These are phyloP conservation scores for Clarias macrocephalus DNA, from an alignment of 2,113 vertebrate genomes.

Conservation along the genomic window DNA sequence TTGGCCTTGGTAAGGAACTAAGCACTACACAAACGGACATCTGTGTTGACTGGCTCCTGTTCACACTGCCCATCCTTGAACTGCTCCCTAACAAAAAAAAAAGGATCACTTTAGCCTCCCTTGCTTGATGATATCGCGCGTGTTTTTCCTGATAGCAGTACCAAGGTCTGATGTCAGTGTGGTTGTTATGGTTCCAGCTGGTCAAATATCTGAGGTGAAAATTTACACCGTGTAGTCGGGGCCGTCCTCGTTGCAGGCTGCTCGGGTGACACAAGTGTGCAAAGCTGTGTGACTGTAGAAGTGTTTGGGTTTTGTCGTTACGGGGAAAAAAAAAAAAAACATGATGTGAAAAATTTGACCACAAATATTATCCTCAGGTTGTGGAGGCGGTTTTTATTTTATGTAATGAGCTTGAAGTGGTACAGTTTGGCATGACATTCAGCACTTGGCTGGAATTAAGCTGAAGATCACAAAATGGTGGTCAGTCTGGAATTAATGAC, in stretches of 20 bases:
- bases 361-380: neutral
- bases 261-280: neutral
- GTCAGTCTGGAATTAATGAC: neutral
- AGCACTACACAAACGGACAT: conserved; percentile 1
- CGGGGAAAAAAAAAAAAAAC: neutral
- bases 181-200: conserved; percentile 17
- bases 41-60: conserved; percentile 9
- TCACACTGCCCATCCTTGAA: conserved; percentile 33
- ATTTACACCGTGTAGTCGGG: neutral
- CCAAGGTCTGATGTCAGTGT: neutral
- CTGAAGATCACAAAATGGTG: neutral
- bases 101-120: neutral
- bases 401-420: neutral
- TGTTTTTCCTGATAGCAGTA: conserved; percentile 6
- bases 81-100: neutral
- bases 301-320: neutral
- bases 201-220: conserved; percentile 38
- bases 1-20: conserved; percentile 23
- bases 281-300: neutral
- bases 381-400: neutral
- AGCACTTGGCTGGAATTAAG: neutral
- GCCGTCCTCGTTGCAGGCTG: neutral
- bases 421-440: neutral
- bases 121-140: neutral
- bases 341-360: neutral